Evolutionary conservation across 2,888 invertebrate species (phyloP).

Genomic region (Hydraecia micacea): DNA sequence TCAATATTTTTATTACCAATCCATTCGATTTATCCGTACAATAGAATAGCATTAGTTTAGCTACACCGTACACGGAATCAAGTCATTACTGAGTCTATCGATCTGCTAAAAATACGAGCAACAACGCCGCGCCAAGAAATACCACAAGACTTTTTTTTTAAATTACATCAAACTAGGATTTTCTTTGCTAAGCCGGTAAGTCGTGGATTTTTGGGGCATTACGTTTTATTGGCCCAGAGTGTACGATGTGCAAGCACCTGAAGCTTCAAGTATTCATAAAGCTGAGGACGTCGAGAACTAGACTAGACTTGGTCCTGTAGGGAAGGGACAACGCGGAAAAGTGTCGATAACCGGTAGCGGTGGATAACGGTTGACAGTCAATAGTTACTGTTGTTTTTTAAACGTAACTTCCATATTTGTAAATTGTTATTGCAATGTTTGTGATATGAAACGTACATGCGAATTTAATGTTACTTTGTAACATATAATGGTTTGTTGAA

Average conservation of each 20-base stretch:
- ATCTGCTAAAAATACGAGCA: conserved; percentile 58
- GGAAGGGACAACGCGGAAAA: conserved; percentile 60
- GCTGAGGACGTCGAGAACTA: conserved; percentile 77
- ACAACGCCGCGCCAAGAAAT: conserved; percentile 46
- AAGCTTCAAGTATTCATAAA: conserved; percentile 84
- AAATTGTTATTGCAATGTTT: background rate
- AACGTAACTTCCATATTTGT: background rate
- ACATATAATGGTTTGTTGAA: conserved; percentile 33
- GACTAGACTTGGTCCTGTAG: conserved; percentile 75
- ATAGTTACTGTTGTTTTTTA: background rate
- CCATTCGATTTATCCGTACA: conserved; percentile 40
- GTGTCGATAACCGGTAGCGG: conserved; percentile 13
- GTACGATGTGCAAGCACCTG: conserved; percentile 74
- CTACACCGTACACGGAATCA: conserved; percentile 58
- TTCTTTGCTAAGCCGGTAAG: conserved; percentile 60
- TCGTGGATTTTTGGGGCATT: conserved; percentile 66
- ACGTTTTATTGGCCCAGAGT: conserved; percentile 71
- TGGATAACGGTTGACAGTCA: background rate
- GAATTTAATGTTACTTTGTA: conserved; percentile 18
- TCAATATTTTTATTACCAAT: conserved; percentile 38
- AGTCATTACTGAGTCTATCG: conserved; percentile 66
- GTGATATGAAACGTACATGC: background rate
- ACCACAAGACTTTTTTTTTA: conserved; percentile 61
- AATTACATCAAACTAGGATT: conserved; percentile 64
- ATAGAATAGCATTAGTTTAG: conserved; percentile 49